Conservation (phyloP, 1,140 invertebrate species). For the Eriocheir sinensis region DNA sequence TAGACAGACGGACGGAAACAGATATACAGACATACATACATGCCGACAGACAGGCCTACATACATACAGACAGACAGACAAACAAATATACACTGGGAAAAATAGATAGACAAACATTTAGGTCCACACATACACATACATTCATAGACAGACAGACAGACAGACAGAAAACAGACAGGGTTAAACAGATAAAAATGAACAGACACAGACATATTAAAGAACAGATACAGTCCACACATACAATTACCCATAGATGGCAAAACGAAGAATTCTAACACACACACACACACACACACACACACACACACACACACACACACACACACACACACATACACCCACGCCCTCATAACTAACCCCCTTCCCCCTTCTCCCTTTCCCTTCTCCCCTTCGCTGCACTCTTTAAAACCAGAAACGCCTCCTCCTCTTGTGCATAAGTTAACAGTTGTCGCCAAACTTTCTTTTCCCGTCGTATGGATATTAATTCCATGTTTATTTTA, state of each 20-base stretch:
- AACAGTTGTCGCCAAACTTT: too few relatives aligned
- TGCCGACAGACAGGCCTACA: not conserved
- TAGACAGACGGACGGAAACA: not conserved
- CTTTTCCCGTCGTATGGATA: too few relatives aligned
- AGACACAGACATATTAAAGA: not conserved
- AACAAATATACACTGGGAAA: not conserved
- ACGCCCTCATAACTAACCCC: not conserved
- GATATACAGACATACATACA: not conserved
- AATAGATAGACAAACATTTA: conserved; percentile 27
- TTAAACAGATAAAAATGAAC: too few relatives aligned
- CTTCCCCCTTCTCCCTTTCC: conserved; percentile 20
- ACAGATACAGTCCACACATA: conserved; percentile 46
- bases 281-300: conserved; percentile 22
- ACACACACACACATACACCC: not conserved
- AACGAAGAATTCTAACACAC: not conserved
- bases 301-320: conserved; percentile 22
- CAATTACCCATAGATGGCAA: not conserved
- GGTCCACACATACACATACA: not conserved
- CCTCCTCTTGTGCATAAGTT: too few relatives aligned
- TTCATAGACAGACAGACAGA: not conserved
- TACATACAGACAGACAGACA: conserved; percentile 13
- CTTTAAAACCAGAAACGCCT: too few relatives aligned
- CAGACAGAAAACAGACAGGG: not conserved
- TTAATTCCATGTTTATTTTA: too few relatives aligned
- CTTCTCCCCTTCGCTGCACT: too few relatives aligned